These are phyloP conservation scores for Orchesella cincta DNA, from an alignment of 1,140 invertebrate species.

Conservation along the genomic window DNA sequence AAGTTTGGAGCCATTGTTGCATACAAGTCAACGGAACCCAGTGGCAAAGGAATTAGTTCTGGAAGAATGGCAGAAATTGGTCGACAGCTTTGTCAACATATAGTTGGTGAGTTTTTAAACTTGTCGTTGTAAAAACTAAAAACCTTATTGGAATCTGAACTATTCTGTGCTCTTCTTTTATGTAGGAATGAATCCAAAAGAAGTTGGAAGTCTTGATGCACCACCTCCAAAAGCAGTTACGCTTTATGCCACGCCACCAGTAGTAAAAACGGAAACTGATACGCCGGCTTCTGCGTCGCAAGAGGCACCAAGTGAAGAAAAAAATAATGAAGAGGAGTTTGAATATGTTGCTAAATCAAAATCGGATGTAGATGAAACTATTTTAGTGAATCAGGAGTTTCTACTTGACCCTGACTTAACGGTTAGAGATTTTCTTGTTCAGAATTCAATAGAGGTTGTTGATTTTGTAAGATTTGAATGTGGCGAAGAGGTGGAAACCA, in stretches of 20 bases:
- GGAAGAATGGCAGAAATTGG: conserved; percentile 61
- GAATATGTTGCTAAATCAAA: neutral
- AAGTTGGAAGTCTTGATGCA: conserved; percentile 69
- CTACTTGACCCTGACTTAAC: conserved; percentile 73
- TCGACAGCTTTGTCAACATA: conserved; percentile 81
- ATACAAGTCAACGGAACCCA: conserved; percentile 59
- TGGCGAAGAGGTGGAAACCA: conserved; percentile 68
- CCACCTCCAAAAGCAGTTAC: conserved; percentile 22
- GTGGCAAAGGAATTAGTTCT: conserved; percentile 46
- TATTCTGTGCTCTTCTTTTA: conserved; percentile 16
- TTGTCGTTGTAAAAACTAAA: conserved; percentile 11
- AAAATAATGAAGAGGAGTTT: conserved; percentile 50
- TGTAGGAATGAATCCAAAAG: conserved; percentile 76
- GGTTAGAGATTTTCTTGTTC: conserved; percentile 71
- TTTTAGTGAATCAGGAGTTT: conserved; percentile 83
- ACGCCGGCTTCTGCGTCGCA: conserved; percentile 69
- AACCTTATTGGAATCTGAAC: neutral
- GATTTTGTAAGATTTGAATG: conserved; percentile 85
- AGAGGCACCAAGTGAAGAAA: neutral
- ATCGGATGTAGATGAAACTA: conserved; percentile 52
- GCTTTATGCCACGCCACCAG: conserved; percentile 55
- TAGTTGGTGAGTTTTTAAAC: conserved; percentile 67
- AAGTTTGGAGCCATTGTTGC: conserved; percentile 81
- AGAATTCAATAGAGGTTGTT: conserved; percentile 69
- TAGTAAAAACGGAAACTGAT: conserved; percentile 61